Evolutionary conservation across 2,888 invertebrate species (phyloP).

Genomic region (Taphrorychus bicolor): DNA sequence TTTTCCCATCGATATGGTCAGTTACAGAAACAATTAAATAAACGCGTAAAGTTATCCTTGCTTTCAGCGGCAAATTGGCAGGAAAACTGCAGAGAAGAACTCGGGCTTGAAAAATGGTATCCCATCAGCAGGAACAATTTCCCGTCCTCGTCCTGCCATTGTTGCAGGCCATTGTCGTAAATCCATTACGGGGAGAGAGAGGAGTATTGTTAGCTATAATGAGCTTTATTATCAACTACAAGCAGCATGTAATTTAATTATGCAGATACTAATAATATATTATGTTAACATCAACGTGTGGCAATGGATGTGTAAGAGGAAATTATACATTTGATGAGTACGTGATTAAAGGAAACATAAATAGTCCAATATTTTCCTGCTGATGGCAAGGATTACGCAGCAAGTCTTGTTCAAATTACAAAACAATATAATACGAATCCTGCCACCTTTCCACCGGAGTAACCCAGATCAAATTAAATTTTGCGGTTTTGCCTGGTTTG

Average conservation of each 20-base stretch:
- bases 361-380: no score
- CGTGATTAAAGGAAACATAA: no score
- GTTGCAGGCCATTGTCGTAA: neutral
- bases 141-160: neutral
- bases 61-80: neutral
- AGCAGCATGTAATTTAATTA: neutral
- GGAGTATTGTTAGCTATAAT: neutral
- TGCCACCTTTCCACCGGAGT: no score
- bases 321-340: no score
- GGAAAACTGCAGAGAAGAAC: neutral
- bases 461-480: neutral
- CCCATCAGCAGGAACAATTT: neutral
- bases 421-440: neutral
- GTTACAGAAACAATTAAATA: neutral
- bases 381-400: neutral
- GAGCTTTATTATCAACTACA: neutral
- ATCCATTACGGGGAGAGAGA: neutral
- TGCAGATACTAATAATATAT: neutral
- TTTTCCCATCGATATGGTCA: no score
- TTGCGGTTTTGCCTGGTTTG: neutral
- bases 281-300: no score
- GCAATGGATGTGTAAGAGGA: no score
- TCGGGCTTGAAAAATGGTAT: neutral
- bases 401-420: neutral
- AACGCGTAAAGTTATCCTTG: neutral